Percentiles rank a stretch among this genome's conserved stretches.
phyloP scores from a whole-genome alignment of 2,113 vertebrate species.

The Rhipidura dahli region DNA sequence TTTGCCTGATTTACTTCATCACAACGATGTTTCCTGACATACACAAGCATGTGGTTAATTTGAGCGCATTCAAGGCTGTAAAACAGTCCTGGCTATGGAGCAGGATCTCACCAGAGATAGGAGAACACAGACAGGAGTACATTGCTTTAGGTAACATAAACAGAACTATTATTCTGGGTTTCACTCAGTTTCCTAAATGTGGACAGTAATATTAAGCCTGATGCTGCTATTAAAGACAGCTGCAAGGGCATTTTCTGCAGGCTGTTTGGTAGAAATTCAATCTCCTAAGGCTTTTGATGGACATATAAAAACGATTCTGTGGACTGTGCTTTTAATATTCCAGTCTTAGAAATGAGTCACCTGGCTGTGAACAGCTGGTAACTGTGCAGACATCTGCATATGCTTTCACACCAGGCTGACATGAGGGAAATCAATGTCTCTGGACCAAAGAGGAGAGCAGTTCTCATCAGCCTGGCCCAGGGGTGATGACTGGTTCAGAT shows the following conservation, averaged over 20 bases:
- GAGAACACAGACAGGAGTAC: neutral
- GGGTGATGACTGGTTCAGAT: neutral
- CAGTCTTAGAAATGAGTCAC: neutral
- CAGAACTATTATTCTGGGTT: neutral
- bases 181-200: neutral
- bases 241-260: neutral
- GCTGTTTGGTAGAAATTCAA: neutral
- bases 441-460: neutral
- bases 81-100: neutral
- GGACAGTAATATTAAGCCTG: neutral
- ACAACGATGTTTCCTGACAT: neutral
- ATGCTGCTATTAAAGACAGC: neutral
- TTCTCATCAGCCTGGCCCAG: neutral
- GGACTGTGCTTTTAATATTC: neutral
- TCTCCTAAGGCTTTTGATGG: neutral
- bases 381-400: neutral
- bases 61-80: neutral
- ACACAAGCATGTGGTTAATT: neutral
- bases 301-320: neutral
- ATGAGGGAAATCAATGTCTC: accelerated
- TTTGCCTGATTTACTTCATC: neutral
- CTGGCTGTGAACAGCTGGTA: neutral
- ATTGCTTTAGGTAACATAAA: neutral
- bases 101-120: neutral
- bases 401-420: neutral